These are phyloP conservation scores for Anoura caudifer DNA, from an alignment of 2,113 vertebrate species.

Conservation along the genomic window DNA sequence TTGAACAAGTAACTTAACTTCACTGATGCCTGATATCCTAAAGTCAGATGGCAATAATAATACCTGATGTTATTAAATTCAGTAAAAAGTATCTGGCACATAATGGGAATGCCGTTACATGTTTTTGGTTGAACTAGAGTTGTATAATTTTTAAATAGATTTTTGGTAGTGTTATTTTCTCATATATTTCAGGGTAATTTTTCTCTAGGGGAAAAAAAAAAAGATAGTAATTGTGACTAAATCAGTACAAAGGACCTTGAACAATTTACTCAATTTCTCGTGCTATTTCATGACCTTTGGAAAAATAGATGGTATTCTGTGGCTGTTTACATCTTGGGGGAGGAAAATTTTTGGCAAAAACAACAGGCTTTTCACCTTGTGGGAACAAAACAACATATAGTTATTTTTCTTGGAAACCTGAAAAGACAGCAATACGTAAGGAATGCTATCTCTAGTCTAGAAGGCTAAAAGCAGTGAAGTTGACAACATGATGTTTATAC, in stretches of 20 bases:
- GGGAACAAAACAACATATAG: background rate
- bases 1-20: background rate
- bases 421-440: background rate
- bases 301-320: background rate
- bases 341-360: background rate
- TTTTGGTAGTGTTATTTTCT: background rate
- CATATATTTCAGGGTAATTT: conserved; percentile 32
- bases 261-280: conserved; percentile 14
- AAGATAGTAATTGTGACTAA: conserved; percentile 10
- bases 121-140: conserved; percentile 8
- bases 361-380: background rate
- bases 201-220: background rate
- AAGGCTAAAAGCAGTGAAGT: conserved; percentile 20
- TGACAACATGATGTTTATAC: background rate
- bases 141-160: conserved; percentile 9
- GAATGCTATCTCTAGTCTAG: background rate
- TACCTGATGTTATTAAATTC: background rate
- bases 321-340: background rate
- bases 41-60: background rate
- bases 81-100: background rate
- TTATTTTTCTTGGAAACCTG: background rate
- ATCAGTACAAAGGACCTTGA: conserved; percentile 26
- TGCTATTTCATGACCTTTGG: background rate
- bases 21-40: background rate
- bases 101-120: background rate